phyloP scores from a whole-genome alignment of 92 coral and sea anemone species.

The Phenganax stokvisi region DNA sequence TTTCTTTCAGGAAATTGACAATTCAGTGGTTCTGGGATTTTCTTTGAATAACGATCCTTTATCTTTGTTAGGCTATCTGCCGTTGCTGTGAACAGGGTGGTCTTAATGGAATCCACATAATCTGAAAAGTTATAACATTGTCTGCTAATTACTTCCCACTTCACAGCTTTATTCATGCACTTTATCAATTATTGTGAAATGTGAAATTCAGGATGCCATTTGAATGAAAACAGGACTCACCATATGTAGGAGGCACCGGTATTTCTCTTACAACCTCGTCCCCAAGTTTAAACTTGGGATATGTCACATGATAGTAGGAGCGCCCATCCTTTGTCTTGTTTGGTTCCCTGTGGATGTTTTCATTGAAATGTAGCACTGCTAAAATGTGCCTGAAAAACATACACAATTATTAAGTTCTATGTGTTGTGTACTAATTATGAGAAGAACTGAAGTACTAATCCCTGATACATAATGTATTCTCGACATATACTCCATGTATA shows the following conservation, averaged over 20 bases:
- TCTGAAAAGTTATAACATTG: background rate
- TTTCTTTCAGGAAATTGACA: background rate
- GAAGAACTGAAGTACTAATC: too few species aligned
- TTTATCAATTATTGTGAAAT: too few species aligned
- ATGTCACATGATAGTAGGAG: background rate
- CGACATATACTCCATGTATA: background rate
- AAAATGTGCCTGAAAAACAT: background rate
- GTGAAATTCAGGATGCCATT: too few species aligned
- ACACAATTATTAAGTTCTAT: too few species aligned
- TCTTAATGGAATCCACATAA: background rate
- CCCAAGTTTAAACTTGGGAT: slow-evolving; percentile 20
- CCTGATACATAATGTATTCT: too few species aligned
- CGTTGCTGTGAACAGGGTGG: background rate
- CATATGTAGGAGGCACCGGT: slow-evolving; percentile 12
- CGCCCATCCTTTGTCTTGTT: background rate
- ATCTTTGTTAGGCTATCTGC: background rate
- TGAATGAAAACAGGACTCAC: background rate
- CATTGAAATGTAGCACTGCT: slow-evolving; percentile 3
- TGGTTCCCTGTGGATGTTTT: slow-evolving; percentile 1
- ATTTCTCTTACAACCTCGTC: slow-evolving; percentile 20
- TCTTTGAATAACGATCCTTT: slow-evolving; percentile 3
- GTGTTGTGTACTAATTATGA: too few species aligned
- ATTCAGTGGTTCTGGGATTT: slow-evolving; percentile 4
- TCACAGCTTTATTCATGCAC: too few species aligned
- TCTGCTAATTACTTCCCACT: too few species aligned